Evolutionary conservation across 2,888 invertebrate genomes (phyloP).

Genomic region (Megastigmus dorsalis): DNA sequence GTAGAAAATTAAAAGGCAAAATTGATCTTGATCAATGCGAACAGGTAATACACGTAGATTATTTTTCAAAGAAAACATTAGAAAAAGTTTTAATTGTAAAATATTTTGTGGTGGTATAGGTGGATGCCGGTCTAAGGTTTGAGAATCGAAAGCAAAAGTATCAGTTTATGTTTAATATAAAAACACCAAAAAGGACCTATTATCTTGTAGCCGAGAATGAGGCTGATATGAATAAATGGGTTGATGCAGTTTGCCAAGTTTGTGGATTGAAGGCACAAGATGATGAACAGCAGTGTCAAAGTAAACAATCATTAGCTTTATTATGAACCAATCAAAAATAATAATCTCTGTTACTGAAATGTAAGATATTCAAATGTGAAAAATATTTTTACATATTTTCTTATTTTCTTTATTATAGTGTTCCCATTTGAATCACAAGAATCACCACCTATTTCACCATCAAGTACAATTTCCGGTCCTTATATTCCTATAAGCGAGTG

Average conservation of each 20-base stretch:
- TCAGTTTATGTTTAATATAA: constrained; percentile 91
- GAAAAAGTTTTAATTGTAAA: background rate
- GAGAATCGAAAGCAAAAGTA: constrained; percentile 86
- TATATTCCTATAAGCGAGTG: constrained; percentile 96
- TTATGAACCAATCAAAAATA: background rate
- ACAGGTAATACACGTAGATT: constrained; percentile 79
- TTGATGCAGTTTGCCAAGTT: constrained; percentile 93
- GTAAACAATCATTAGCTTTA: constrained; percentile 58
- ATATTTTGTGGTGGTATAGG: constrained; percentile 76
- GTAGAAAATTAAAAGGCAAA: constrained; percentile 89
- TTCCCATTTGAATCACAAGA: constrained; percentile 74
- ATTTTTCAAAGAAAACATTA: background rate
- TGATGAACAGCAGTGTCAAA: constrained; percentile 73
- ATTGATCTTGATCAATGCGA: constrained; percentile 97
- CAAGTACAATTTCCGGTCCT: constrained; percentile 82
- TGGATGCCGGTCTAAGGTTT: constrained; percentile 90
- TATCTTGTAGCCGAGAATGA: constrained; percentile 95
- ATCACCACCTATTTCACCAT: constrained; percentile 80
- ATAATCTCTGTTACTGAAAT: no score
- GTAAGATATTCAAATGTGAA: background rate
- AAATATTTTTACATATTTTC: constrained; percentile 18
- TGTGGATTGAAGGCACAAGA: constrained; percentile 88
- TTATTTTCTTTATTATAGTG: constrained; percentile 59
- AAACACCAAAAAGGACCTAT: constrained; percentile 91
- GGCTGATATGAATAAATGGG: constrained; percentile 96